Conservation (phyloP, 2,888 invertebrate genomes). For the Spodoptera exigua region DNA sequence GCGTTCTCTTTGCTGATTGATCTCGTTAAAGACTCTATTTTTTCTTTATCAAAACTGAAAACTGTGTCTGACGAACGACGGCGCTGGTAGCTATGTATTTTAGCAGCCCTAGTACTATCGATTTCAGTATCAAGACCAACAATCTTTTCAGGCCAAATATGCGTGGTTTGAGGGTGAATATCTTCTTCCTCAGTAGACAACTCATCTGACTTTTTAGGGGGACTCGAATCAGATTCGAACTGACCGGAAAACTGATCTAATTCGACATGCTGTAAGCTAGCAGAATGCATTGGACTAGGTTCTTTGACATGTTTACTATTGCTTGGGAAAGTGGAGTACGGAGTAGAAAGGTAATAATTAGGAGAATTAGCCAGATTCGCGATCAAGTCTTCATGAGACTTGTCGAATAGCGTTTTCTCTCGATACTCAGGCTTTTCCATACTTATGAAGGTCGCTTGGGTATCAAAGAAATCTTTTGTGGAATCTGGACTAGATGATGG, state of each 20-base stretch:
- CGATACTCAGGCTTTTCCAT: conserved; percentile 85
- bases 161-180: conserved; percentile 82
- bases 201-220: conserved; percentile 80
- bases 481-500: conserved; percentile 92
- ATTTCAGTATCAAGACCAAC: conserved; percentile 87
- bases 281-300: conserved; percentile 90
- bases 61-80: conserved; percentile 93
- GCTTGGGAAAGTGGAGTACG: conserved; percentile 90
- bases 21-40: conserved; percentile 92
- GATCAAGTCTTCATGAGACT: conserved; percentile 90
- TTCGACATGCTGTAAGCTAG: conserved; percentile 92
- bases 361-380: conserved; percentile 86
- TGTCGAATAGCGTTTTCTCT: conserved; percentile 87
- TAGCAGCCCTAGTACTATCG: conserved; percentile 80
- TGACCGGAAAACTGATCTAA: conserved; percentile 89
- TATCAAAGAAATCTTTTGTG: conserved; percentile 90
- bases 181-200: conserved; percentile 88
- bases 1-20: conserved; percentile 82
- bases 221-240: conserved; percentile 75
- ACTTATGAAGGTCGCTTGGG: conserved; percentile 82
- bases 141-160: conserved; percentile 89
- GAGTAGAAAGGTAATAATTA: conserved; percentile 88
- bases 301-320: conserved; percentile 88
- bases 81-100: conserved; percentile 87
- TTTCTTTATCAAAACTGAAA: conserved; percentile 93